A percentile compares a stretch with the other conserved stretches of the same genome.
phyloP scores from a whole-genome alignment of 2,113 vertebrate genomes.

The Chiloscyllium plagiosum region DNA sequence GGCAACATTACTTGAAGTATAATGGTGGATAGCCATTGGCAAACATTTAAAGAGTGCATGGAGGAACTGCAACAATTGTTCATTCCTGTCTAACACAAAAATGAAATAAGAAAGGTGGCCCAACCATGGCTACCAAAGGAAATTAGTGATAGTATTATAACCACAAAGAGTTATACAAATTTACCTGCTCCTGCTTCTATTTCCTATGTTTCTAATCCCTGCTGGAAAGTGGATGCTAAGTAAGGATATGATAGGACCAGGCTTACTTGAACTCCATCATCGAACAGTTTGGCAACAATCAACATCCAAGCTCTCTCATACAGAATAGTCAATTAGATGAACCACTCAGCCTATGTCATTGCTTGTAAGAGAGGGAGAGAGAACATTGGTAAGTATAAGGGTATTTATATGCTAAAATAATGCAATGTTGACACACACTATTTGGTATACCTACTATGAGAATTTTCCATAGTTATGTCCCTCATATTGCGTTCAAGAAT shows the following conservation, averaged over 20 bases:
- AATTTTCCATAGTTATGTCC: background rate
- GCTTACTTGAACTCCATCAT: background rate
- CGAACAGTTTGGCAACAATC: background rate
- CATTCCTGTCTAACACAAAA: too few relatives aligned
- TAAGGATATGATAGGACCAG: background rate
- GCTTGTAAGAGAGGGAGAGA: background rate
- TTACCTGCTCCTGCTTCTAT: too few relatives aligned
- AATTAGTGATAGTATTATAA: too few relatives aligned
- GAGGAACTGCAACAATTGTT: too few relatives aligned
- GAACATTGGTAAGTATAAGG: background rate
- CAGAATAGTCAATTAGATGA: background rate
- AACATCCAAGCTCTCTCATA: background rate
- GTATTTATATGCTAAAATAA: background rate
- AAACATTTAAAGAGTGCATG: too few relatives aligned
- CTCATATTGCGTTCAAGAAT: background rate
- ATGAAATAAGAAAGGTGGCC: too few relatives aligned
- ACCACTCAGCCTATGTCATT: background rate
- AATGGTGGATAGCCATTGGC: too few relatives aligned
- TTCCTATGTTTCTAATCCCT: too few relatives aligned
- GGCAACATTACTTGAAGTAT: too few relatives aligned
- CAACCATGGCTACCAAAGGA: too few relatives aligned
- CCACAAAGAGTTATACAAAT: too few relatives aligned
- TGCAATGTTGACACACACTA: background rate
- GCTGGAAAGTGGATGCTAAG: too few relatives aligned
- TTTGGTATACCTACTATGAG: background rate